These are phyloP conservation scores for Marcusenius ussheri DNA, from an alignment of 2,113 vertebrate genomes.

Conservation along the genomic window DNA sequence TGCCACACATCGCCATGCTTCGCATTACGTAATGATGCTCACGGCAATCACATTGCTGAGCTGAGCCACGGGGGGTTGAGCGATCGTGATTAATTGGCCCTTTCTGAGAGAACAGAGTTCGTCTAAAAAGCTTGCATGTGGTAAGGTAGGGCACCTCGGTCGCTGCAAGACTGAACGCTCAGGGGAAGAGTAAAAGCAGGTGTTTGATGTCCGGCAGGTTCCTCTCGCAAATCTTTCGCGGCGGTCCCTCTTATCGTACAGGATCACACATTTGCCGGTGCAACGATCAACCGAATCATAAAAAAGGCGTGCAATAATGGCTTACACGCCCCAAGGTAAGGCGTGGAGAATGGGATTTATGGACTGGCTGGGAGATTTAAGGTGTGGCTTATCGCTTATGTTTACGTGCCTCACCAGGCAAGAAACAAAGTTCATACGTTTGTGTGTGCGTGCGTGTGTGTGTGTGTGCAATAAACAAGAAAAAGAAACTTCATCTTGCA, in stretches of 20 bases:
- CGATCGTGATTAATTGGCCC: slow-evolving; percentile 5
- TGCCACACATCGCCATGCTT: no score
- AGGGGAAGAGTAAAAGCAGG: background rate
- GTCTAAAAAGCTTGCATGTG: background rate
- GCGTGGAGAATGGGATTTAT: background rate
- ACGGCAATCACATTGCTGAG: background rate
- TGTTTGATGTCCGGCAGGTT: background rate
- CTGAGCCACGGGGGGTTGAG: background rate
- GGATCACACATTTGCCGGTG: background rate
- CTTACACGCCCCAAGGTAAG: background rate
- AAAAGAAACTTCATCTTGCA: background rate
- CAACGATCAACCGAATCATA: background rate
- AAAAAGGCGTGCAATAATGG: background rate
- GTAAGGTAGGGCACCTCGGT: background rate
- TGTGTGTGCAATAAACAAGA: background rate
- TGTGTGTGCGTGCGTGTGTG: background rate
- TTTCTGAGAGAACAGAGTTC: background rate
- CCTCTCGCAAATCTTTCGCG: background rate
- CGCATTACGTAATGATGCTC: background rate
- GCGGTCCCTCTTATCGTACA: background rate
- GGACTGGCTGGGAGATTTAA: background rate
- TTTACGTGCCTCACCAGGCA: background rate
- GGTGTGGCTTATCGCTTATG: background rate
- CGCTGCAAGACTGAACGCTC: background rate
- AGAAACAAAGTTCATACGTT: background rate